Conservation (phyloP, 2,113 vertebrate species). For the Hydrolagus affinis region DNA sequence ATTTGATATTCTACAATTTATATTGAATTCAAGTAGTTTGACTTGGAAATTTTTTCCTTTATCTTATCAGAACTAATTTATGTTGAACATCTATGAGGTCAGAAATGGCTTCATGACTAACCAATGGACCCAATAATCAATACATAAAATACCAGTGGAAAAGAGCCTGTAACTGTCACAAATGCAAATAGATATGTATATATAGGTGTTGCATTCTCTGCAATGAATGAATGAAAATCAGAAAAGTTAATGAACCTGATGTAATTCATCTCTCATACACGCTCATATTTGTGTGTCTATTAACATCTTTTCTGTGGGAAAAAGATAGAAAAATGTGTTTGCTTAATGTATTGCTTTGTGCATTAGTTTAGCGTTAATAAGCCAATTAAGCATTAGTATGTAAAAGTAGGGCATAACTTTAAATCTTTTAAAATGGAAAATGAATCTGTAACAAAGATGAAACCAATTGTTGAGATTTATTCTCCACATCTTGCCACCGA, state of each 20-base stretch:
- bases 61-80: neutral
- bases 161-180: neutral
- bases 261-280: neutral
- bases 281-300: conserved; percentile 3
- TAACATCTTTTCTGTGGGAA: too few species aligned
- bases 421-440: neutral
- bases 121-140: neutral
- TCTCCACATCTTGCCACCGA: neutral
- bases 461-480: neutral
- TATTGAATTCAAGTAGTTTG: neutral
- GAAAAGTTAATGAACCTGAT: neutral
- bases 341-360: neutral
- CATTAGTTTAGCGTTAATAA: conserved; percentile 5
- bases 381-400: neutral
- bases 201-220: neutral
- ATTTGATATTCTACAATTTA: neutral
- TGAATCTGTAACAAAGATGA: too few species aligned
- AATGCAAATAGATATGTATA: neutral
- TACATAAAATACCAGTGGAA: neutral
- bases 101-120: neutral
- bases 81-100: neutral
- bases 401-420: neutral
- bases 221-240: neutral
- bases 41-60: neutral
- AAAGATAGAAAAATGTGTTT: neutral